Percentiles rank a stretch among this genome's conserved stretches.
These are phyloP conservation scores for Passer montanus DNA, from an alignment of 2,113 vertebrate species.

Conservation along the genomic window DNA sequence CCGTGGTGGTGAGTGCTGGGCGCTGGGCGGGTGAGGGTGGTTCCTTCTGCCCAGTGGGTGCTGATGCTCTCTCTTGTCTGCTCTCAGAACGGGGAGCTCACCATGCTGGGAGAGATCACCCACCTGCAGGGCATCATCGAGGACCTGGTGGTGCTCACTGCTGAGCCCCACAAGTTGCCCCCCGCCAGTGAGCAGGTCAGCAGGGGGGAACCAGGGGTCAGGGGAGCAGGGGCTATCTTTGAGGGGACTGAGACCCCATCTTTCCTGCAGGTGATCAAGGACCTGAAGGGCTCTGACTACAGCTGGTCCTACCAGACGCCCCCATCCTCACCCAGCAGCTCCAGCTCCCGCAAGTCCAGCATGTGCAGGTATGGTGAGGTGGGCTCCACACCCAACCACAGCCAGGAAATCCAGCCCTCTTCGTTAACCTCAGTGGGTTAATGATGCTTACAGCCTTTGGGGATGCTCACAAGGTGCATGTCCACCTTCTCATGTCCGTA, in stretches of 20 bases:
- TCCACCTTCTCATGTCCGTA: neutral
- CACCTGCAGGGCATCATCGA: slow-evolving; percentile 98
- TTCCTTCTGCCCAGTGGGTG: neutral
- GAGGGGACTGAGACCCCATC: neutral
- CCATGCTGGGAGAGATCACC: slow-evolving; percentile 96
- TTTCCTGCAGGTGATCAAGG: slow-evolving; percentile 88
- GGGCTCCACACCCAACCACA: neutral
- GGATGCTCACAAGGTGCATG: neutral
- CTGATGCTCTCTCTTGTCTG: neutral
- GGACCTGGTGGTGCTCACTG: slow-evolving; percentile 88
- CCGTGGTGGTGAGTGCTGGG: slow-evolving; percentile 87
- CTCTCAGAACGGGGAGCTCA: slow-evolving; percentile 89
- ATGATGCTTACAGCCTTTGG: neutral
- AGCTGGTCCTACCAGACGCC: slow-evolving; percentile 99
- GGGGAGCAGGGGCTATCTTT: neutral
- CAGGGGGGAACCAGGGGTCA: rapidly evolving
- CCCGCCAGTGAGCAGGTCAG: slow-evolving; percentile 94
- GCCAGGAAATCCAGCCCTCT: neutral
- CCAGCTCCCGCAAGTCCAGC: slow-evolving; percentile 94
- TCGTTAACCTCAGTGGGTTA: neutral
- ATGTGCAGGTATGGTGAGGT: slow-evolving; percentile 88
- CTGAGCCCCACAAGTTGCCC: slow-evolving; percentile 95
- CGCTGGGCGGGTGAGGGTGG: rapidly evolving
- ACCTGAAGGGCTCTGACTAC: slow-evolving; percentile 96
- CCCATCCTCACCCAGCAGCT: slow-evolving; percentile 92